These are phyloP conservation scores for Grallaria varia DNA, from an alignment of 2,113 vertebrate species.

Conservation along the genomic window DNA sequence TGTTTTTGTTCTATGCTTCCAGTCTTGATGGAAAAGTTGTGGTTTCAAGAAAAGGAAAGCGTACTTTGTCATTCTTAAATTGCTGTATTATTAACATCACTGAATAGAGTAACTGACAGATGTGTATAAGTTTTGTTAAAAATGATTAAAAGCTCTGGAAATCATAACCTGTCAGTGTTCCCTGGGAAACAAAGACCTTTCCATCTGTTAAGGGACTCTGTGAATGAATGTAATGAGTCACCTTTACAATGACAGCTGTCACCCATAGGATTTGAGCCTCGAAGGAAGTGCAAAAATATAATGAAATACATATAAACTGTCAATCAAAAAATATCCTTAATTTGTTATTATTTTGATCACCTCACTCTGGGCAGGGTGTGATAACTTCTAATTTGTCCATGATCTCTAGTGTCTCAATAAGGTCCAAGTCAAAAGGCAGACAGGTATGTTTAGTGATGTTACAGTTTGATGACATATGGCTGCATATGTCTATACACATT, in stretches of 20 bases:
- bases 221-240: conserved; percentile 67
- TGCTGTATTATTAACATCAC: conserved; percentile 64
- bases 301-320: neutral
- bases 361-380: conserved; percentile 1
- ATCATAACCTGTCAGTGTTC: conserved; percentile 69
- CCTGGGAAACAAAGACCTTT: conserved; percentile 63
- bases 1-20: neutral
- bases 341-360: conserved; percentile 42
- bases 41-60: neutral
- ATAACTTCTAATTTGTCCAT: conserved; percentile 5
- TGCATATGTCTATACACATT: conserved; percentile 38
- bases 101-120: conserved; percentile 69
- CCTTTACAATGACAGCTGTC: conserved; percentile 72
- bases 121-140: conserved; percentile 69
- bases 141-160: conserved; percentile 72
- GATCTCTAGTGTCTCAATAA: conserved; percentile 16
- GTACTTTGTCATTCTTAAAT: conserved; percentile 47
- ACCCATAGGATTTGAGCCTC: conserved; percentile 37
- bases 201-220: conserved; percentile 65
- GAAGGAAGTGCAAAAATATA: conserved; percentile 16
- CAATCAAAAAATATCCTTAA: neutral
- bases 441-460: neutral
- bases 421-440: conserved; percentile 4
- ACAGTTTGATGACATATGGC: neutral
- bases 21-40: conserved; percentile 20